A percentile compares a stretch with the other conserved stretches of the same genome.
Conservation (phyloP, 2,888 invertebrate genomes). For the Xestoiulus laeticollis region DNA sequence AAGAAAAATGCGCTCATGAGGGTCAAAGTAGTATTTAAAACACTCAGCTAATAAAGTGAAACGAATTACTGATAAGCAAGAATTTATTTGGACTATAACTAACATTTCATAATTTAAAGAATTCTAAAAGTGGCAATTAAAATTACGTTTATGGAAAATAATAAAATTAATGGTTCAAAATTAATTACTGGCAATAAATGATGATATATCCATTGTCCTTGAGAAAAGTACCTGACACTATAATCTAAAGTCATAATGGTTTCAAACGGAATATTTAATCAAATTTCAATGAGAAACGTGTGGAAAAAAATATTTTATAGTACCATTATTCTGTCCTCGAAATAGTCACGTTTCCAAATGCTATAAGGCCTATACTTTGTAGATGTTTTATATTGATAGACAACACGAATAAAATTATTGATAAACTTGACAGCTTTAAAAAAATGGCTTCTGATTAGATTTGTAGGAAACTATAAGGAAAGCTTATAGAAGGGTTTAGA, state of each 20-base stretch:
- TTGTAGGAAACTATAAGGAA: not conserved
- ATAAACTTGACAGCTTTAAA: not conserved
- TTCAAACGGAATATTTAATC: not conserved
- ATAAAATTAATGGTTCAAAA: not conserved
- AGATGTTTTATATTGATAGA: not conserved
- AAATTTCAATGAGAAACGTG: not conserved
- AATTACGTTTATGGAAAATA: not conserved
- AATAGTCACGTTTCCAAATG: not conserved
- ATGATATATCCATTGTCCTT: not conserved
- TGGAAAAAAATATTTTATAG: not conserved
- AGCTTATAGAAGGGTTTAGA: too few species aligned
- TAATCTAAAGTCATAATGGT: not conserved
- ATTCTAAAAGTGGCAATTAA: not conserved
- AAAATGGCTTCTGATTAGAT: not conserved
- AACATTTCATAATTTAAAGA: not conserved
- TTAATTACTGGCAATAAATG: not conserved
- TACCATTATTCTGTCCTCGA: not conserved
- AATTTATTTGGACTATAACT: not conserved
- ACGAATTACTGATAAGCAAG: not conserved
- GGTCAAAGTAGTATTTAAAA: not conserved
- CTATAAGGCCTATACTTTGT: too few species aligned
- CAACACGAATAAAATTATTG: not conserved
- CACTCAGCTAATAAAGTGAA: not conserved
- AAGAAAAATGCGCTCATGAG: not conserved
- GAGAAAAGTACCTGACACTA: not conserved